Conservation (phyloP, 1,140 invertebrate species). For the Uloborus diversus region DNA sequence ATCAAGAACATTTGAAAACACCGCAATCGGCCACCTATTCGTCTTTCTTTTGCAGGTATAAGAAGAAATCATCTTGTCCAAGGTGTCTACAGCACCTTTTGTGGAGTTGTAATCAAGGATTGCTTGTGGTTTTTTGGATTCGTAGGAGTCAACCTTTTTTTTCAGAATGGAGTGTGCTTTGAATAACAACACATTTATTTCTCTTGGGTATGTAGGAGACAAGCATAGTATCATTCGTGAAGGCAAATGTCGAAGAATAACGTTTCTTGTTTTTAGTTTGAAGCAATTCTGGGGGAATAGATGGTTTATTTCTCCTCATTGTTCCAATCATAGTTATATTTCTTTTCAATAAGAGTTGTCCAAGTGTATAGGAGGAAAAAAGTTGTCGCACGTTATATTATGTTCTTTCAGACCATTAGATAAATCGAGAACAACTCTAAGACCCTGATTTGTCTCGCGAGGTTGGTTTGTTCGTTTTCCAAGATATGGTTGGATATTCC, state of each 20-base stretch:
- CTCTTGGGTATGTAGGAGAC: not conserved
- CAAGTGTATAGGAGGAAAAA: conserved; percentile 2
- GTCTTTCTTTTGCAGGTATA: conserved; percentile 1
- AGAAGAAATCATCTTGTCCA: not conserved
- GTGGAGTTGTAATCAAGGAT: not conserved
- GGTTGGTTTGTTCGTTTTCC: not conserved
- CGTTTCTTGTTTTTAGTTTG: not conserved
- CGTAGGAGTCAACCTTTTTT: not conserved
- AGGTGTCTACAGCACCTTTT: not conserved
- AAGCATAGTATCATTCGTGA: not conserved
- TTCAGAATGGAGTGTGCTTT: not conserved
- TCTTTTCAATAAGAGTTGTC: not conserved
- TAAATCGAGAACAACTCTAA: conserved; percentile 3
- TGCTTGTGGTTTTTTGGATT: not conserved
- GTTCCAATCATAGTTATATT: not conserved
- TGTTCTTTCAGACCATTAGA: not conserved
- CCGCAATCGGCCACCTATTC: not conserved
- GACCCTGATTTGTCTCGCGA: not conserved
- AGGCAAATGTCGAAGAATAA: not conserved
- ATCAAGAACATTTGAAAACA: conserved; percentile 14
- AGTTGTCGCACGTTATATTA: conserved; percentile 6
- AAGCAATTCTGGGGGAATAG: not conserved
- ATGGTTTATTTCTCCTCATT: not conserved
- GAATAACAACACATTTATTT: not conserved
- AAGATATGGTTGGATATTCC: not conserved